Conservation (phyloP, 2,113 vertebrate species). For the Procavia capensis region DNA sequence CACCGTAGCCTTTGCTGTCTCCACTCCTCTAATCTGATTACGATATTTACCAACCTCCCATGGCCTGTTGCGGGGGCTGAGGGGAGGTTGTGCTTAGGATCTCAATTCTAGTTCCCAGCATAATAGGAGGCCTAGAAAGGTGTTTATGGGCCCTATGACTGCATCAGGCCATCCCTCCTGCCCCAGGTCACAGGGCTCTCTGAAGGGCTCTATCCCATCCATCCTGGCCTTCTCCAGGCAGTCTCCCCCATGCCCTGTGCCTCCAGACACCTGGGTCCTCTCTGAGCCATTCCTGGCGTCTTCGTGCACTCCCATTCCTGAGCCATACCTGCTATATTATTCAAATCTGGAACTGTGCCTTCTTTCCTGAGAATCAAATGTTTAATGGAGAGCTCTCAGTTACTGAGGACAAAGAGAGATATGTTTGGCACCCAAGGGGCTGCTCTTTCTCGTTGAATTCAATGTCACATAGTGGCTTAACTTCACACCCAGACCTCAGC, state of each 20-base stretch:
- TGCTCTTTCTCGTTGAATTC: background rate
- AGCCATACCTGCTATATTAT: background rate
- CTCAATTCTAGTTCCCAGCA: constrained; percentile 74
- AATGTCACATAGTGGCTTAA: background rate
- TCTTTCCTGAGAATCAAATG: background rate
- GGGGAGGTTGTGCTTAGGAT: background rate
- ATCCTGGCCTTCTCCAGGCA: constrained; percentile 4
- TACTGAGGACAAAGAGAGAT: background rate
- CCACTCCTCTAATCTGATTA: constrained; percentile 82
- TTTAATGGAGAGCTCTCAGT: background rate
- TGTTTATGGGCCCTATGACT: constrained; percentile 8
- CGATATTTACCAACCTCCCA: constrained; percentile 80
- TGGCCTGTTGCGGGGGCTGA: constrained; percentile 42
- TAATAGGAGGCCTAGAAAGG: constrained; percentile 61
- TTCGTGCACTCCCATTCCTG: background rate
- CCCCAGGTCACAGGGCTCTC: background rate
- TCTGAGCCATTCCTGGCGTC: background rate
- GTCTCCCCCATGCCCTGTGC: background rate
- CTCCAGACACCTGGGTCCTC: background rate
- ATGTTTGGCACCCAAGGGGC: background rate
- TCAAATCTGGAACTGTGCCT: background rate
- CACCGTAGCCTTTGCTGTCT: constrained; percentile 69
- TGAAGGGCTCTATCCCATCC: background rate
- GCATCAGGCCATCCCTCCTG: background rate
- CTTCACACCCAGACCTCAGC: background rate